A percentile compares a stretch with the other conserved stretches of the same genome.
Conservation (phyloP, 2,888 invertebrate genomes). For the Listrodromus nycthemerus region DNA sequence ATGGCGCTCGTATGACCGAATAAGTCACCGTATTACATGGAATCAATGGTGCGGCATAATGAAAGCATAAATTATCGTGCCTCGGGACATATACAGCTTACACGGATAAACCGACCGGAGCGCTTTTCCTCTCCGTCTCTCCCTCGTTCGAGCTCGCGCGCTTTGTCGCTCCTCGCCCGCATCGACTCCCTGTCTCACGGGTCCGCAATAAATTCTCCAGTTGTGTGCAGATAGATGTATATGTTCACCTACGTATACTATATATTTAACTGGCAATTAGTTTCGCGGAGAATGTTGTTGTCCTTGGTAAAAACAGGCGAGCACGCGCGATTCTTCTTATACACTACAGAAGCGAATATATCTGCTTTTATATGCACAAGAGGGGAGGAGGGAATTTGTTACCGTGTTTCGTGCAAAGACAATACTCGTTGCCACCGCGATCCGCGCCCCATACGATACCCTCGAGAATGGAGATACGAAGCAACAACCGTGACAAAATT, state of each 20-base stretch:
- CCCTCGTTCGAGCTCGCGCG: conserved; percentile 57
- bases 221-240: conserved; percentile 70
- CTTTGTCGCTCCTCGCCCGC: conserved; percentile 66
- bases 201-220: conserved; percentile 70
- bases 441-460: conserved; percentile 63
- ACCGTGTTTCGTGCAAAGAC: conserved; percentile 60
- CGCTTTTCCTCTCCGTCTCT: conserved; percentile 25
- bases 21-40: conserved; percentile 45
- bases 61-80: conserved; percentile 77
- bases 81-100: conserved; percentile 64
- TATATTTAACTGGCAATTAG: conserved; percentile 83
- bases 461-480: conserved; percentile 52
- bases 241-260: conserved; percentile 69
- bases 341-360: conserved; percentile 62
- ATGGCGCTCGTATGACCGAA: conserved; percentile 21
- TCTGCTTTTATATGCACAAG: conserved; percentile 12
- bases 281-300: conserved; percentile 83
- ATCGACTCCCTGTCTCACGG: conserved; percentile 68
- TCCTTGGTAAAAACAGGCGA: conserved; percentile 80
- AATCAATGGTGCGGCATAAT: conserved; percentile 73
- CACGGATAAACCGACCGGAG: neutral
- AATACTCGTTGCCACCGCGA: conserved; percentile 63
- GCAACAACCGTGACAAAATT: conserved; percentile 40
- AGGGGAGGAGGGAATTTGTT: conserved; percentile 29
- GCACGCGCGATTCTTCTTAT: conserved; percentile 76